Conservation (phyloP, 2,888 invertebrate genomes). For the Brachypalpus laphriformis region DNA sequence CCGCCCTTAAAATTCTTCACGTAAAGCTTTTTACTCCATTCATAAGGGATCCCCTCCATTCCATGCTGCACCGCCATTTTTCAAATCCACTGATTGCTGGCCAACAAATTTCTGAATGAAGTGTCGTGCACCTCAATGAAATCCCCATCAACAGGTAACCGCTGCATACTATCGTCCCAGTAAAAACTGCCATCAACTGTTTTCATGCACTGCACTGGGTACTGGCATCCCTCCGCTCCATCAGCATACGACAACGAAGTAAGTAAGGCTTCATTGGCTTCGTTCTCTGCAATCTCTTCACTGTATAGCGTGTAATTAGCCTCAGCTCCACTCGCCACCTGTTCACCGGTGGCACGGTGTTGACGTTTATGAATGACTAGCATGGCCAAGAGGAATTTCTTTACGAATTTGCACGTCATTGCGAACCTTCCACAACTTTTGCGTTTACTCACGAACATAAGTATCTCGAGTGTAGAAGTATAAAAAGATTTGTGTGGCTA, state of each 20-base stretch:
- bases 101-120: slow-evolving; percentile 58
- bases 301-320: slow-evolving; percentile 50
- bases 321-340: slow-evolving; percentile 29
- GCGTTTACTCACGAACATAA: slow-evolving; percentile 51
- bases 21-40: slow-evolving; percentile 31
- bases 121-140: slow-evolving; percentile 54
- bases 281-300: slow-evolving; percentile 80
- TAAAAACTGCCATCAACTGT: slow-evolving; percentile 80
- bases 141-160: slow-evolving; percentile 58
- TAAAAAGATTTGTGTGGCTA: neutral
- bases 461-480: neutral
- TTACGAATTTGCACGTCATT: slow-evolving; percentile 64
- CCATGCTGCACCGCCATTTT: slow-evolving; percentile 4
- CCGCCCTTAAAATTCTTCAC: neutral
- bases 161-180: slow-evolving; percentile 77
- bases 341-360: slow-evolving; percentile 5
- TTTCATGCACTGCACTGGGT: slow-evolving; percentile 77
- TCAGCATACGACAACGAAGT: slow-evolving; percentile 27
- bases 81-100: slow-evolving; percentile 12
- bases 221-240: slow-evolving; percentile 32
- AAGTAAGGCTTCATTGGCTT: slow-evolving; percentile 79
- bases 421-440: slow-evolving; percentile 36
- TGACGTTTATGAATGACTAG: slow-evolving; percentile 66
- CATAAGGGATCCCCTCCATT: slow-evolving; percentile 28
- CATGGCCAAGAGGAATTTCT: slow-evolving; percentile 57